Base-by-base conservation (phyloP, 1,140 invertebrate species). In the Euwallacea fornicatus region DNA sequence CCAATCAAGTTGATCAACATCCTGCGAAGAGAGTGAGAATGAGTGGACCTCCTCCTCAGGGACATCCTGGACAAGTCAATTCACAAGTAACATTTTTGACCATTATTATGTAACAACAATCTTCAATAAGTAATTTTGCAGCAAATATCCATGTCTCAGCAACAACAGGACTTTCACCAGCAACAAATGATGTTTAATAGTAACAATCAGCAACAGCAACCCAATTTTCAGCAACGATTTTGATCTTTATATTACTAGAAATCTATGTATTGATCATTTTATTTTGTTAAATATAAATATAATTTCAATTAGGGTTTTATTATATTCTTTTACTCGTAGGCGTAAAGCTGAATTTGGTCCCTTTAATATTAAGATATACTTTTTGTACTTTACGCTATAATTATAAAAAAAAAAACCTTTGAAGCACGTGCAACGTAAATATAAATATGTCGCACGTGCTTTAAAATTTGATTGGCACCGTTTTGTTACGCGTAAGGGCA, bases 171-270 rank as follows among this genome's bases (percentile, higher is more conserved):
- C 47, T 83, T 84, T 55, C 84, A 86, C 46, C 86, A 86, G 77
- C 86, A 88, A 76, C 86, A 88, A 76, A 87, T 89, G 86, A 86
- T 89, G 85, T 88, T 83, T 68, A 84, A 78, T 66, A 83, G 77
- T 70, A 78, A 76, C 13, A 77, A 79, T 15, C 86, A 88, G 75
- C 85, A 85, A 76, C 87, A 89, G 72, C 84, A 85, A 71, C 84
- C 86, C 69, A 88, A 87, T 77, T 89, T 88, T 76, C 87, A 89
- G 75, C 88, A 89, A 73, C 80, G 88, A 66, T 87, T 85, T 80
- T 84, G 78, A 77, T 33, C 21, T 4, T 4, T 33, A 33, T 33
- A 33, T 33, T 33, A 33, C 21, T 33, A 33, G 21, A 33, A 33
- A 4, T 33, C 21, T 33, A 33, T 2, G 21, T 4, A 33, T 33